These are phyloP conservation scores for Serinus canaria DNA, from an alignment of 2,113 vertebrate genomes.

Conservation along the genomic window DNA sequence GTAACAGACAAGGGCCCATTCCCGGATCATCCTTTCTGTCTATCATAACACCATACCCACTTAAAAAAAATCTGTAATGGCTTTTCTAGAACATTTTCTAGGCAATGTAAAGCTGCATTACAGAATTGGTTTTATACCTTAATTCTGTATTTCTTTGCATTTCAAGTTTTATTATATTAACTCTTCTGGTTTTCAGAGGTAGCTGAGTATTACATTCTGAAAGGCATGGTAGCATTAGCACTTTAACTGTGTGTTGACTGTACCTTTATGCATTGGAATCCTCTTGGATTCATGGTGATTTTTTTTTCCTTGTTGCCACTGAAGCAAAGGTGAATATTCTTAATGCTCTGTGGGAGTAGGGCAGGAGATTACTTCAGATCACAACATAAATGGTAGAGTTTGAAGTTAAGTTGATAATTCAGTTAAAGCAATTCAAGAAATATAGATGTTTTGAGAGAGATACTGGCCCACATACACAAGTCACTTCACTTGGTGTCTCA, in stretches of 20 bases:
- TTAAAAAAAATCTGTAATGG: background rate
- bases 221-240: background rate
- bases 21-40: background rate
- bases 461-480: background rate
- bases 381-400: background rate
- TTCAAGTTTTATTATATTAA: background rate
- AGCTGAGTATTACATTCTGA: background rate
- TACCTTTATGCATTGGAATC: background rate
- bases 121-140: background rate
- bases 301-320: background rate
- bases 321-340: background rate
- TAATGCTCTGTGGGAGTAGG: background rate
- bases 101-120: background rate
- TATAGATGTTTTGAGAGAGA: background rate
- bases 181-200: background rate
- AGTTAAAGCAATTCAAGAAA: background rate
- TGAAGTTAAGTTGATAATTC: background rate
- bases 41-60: fast-evolving
- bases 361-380: background rate
- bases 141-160: background rate
- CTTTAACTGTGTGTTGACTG: background rate
- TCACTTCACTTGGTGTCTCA: background rate
- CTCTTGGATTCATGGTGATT: background rate
- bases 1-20: background rate
- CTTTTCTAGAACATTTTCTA: background rate